A percentile compares a stretch with the other conserved stretches of the same genome.
phyloP scores from a whole-genome alignment of 2,113 vertebrate genomes.

The Neopipo cinnamomea region DNA sequence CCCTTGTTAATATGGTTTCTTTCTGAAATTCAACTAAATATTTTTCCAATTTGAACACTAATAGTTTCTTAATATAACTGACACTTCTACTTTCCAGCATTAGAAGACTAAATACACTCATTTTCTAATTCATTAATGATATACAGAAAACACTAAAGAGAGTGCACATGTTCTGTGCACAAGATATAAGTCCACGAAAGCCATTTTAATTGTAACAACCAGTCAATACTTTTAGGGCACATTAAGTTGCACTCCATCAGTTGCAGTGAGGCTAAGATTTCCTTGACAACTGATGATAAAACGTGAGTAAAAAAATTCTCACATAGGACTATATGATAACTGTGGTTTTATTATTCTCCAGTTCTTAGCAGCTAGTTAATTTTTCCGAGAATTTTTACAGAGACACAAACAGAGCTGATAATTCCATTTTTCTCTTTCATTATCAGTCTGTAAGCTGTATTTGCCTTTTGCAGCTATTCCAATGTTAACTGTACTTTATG shows the following conservation, averaged over 20 bases:
- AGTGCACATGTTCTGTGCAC: accelerated
- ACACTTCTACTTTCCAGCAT: background rate
- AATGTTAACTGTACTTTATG: background rate
- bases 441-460: accelerated
- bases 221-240: background rate
- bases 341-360: background rate
- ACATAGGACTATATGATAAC: background rate
- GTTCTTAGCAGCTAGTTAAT: background rate
- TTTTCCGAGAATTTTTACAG: background rate
- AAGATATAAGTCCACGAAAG: background rate
- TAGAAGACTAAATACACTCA: background rate
- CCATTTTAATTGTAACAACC: accelerated
- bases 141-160: background rate
- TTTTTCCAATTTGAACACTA: background rate
- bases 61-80: background rate
- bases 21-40: background rate
- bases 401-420: background rate
- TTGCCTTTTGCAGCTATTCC: background rate
- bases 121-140: background rate
- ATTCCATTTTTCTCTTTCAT: background rate
- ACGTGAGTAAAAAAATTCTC: background rate
- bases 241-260: background rate
- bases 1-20: background rate
- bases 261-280: background rate
- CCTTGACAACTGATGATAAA: background rate